phyloP scores from a whole-genome alignment of 2,888 invertebrate species.

The Drosophila picticornis region DNA sequence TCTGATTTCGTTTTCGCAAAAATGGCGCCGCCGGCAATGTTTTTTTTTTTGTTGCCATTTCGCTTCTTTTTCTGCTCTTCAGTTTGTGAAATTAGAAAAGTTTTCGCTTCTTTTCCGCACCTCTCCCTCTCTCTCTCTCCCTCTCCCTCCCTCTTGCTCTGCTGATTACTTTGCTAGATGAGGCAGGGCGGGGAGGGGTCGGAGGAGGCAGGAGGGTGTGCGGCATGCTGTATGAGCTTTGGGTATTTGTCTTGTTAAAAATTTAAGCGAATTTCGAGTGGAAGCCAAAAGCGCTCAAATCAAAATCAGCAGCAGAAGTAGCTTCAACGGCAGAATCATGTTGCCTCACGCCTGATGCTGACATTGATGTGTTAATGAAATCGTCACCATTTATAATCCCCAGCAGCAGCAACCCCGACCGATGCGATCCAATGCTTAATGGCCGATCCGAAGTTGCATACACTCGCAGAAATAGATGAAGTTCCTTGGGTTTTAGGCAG shows the following conservation, averaged over 20 bases:
- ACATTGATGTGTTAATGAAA: constrained; percentile 81
- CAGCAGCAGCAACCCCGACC: constrained; percentile 35
- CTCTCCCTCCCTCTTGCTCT: constrained; percentile 1
- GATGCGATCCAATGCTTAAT: constrained; percentile 4
- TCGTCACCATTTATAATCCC: constrained; percentile 60
- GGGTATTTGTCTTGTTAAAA: constrained; percentile 81
- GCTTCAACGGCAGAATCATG: constrained; percentile 9
- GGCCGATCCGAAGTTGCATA: constrained; percentile 12
- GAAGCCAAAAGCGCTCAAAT: constrained; percentile 67
- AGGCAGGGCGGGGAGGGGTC: neutral
- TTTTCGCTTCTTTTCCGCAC: constrained; percentile 41
- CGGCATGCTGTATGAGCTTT: constrained; percentile 59
- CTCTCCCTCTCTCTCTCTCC: neutral
- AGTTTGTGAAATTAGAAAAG: constrained; percentile 76
- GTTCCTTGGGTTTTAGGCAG: neutral
- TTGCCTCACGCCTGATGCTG: constrained; percentile 48
- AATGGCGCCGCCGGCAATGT: constrained; percentile 67
- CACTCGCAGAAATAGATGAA: neutral
- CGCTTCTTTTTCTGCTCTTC: constrained; percentile 8
- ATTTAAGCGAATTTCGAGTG: constrained; percentile 78
- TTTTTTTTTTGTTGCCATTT: constrained; percentile 10
- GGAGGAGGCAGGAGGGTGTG: neutral
- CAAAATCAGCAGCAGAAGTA: constrained; percentile 45
- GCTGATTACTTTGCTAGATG: constrained; percentile 41
- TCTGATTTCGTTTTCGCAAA: constrained; percentile 63